Conservation (phyloP, 2,888 invertebrate genomes). For the Dryobotodes eremita region DNA sequence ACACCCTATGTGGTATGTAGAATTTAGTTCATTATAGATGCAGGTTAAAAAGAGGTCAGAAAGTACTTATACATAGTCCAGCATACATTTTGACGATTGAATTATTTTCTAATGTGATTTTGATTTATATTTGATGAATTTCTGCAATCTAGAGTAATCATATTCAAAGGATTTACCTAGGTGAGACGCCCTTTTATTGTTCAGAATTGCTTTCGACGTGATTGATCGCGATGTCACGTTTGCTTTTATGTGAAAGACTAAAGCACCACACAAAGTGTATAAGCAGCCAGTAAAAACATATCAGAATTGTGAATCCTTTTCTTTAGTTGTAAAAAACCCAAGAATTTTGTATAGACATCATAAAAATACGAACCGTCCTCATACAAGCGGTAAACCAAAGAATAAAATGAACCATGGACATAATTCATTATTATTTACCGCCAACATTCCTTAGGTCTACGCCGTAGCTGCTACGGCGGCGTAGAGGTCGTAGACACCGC, state of each 20-base stretch:
- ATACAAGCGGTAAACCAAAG: constrained; percentile 6
- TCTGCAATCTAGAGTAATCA: constrained; percentile 12
- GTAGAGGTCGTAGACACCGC: constrained; percentile 47
- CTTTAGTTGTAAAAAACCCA: no score
- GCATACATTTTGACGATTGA: neutral
- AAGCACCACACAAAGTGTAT: neutral
- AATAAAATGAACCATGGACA: neutral
- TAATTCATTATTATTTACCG: constrained; percentile 13
- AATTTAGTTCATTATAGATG: neutral
- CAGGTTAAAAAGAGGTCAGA: neutral
- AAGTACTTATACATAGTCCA: no score
- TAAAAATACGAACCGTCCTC: neutral
- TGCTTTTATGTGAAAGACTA: neutral
- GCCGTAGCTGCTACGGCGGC: constrained; percentile 49
- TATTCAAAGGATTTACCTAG: neutral
- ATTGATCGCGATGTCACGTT: neutral
- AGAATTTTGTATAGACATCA: neutral
- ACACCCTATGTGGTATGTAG: neutral
- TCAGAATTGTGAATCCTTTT: no score
- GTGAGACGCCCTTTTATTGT: neutral
- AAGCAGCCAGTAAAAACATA: neutral
- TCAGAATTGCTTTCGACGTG: neutral
- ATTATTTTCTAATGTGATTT: constrained; percentile 26
- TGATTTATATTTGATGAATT: constrained; percentile 33
- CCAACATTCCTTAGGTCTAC: constrained; percentile 36